Evolutionary conservation across 2,888 invertebrate genomes (phyloP), one percentile per base, ranked within the genome.

Genomic region (Dolichomitus sp.): DNA sequence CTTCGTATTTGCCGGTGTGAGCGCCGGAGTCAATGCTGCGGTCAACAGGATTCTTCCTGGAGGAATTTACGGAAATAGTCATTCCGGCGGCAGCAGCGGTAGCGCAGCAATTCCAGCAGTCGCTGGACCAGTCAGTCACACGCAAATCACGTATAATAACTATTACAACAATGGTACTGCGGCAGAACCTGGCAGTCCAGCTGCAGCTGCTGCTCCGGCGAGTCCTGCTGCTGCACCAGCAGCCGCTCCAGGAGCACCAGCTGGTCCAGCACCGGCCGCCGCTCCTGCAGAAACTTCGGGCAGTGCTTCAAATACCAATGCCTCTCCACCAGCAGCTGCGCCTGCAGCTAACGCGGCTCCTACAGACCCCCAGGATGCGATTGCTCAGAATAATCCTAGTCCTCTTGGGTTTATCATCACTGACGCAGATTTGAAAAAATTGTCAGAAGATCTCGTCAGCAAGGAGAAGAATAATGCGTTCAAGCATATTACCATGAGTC

Each of bases 391-490:
- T 61, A 88, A 86, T 66, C 88, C 89, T 0, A 91, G 88, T 77
- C 92, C 91, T 1, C 81, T 87, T 4, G 92, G 91, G 14, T 89
- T 87, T 37, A 75, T 95, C 61, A 94, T 95, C 23, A 95, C 95
- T 68, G 96, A 97, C 87, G 94, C 94, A 81, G 96, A 97, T 91
- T 91, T 97, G 48, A 95, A 96, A 87, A 95, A 95, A 40, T 93
- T 97, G 68, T 96, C 97, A 6, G 97, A 98, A 94, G 95, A 95
- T 75, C 93, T 98, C 23, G 94, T 97, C 79, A 94, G 94, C 70
- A 96, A 96, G 91, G 98, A 98, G 89, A 94, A 93, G 4, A 97
- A 97, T 91, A 97, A 97, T 92, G 97, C 97, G 54, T 95, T 96
- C 3, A 96, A 95, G 88, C 95, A 95, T 85, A 94, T 97, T 19